Base-by-base conservation (phyloP, 2,797 vertebrate genomes). In the Oreortyx pictus region DNA sequence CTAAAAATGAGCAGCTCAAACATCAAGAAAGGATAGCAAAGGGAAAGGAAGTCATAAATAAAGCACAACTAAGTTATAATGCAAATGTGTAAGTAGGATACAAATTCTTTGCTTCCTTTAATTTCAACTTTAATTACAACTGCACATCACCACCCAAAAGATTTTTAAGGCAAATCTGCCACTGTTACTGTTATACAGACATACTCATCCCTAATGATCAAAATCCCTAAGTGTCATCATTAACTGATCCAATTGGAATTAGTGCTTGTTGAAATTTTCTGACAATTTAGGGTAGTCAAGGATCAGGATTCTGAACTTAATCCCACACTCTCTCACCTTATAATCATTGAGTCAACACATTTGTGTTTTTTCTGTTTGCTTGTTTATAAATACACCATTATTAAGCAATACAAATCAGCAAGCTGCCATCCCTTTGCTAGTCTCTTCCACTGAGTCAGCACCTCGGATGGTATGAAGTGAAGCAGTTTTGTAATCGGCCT, bases 61-160 rank as follows among this genome's bases (percentile, higher is more conserved):
- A 78, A 43, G 14, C n/a, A 33, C 29, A 50, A 44, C 20, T 24
- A 64, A 76, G 16, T 29, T 76, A 37, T 54, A 57, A 39, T 4
- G 2, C 0, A 0, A 37, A 25, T 1, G 7, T 19, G 29, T 16
- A 60, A 74, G 57, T 19, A 23, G 18, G 47, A 77, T 41, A 27
- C 19, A 46, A 80, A 67, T 3, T 12, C n/a, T 74, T 52, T n/a
- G 14, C 27, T 56, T 57, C 56, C 19, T 25, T 73, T 66, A 56
- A 41, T 4, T 50, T 49, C 22, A 52, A n/a, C n/a, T n/a, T n/a
- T n/a, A n/a, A 41, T 6, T 46, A 4, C 16, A 60, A 62, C 7
- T n/a, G 27, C 1, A 1, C 17, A 33, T 13, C 68, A 12, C 8
- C 46, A 33, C 17, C 47, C 54, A 25, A 31, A 14, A 25, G 27